Percentiles rank a stretch among this genome's conserved stretches.
Evolutionary conservation across 2,888 invertebrate species (phyloP).

Genomic region (Macrosoma leucophasiata): DNA sequence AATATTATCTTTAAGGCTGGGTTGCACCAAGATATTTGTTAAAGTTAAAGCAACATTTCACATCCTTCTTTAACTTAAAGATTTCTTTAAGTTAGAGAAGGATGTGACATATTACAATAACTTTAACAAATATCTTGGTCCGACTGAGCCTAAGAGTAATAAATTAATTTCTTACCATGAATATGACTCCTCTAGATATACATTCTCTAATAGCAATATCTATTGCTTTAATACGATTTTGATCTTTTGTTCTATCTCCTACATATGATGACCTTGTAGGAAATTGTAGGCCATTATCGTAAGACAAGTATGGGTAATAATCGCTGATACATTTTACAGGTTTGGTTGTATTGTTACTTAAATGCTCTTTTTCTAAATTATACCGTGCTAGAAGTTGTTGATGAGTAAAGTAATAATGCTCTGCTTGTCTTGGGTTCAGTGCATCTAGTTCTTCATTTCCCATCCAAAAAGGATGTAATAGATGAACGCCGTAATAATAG

Average conservation of each 20-base stretch:
- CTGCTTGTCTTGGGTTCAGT: constrained; percentile 48
- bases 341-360: constrained; percentile 27
- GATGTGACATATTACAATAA: no score
- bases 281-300: constrained; percentile 60
- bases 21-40: no score
- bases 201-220: constrained; percentile 60
- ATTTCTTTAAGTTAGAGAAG: no score
- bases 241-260: constrained; percentile 40
- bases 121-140: no score
- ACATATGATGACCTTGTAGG: constrained; percentile 42
- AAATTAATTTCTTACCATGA: constrained; percentile 48
- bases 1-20: neutral
- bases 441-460: constrained; percentile 56
- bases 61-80: no score
- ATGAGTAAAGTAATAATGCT: constrained; percentile 55
- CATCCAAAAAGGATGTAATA: constrained; percentile 77
- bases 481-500: constrained; percentile 74
- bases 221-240: constrained; percentile 44
- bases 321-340: constrained; percentile 33
- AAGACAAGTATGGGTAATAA: constrained; percentile 49
- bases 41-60: no score
- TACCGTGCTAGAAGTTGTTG: constrained; percentile 55
- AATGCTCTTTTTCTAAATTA: constrained; percentile 48
- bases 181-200: constrained; percentile 50
- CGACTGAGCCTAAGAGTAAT: no score